A percentile compares a stretch with the other conserved stretches of the same genome.
Conservation (phyloP, 2,113 vertebrate genomes). For the Pangasianodon hypophthalmus region DNA sequence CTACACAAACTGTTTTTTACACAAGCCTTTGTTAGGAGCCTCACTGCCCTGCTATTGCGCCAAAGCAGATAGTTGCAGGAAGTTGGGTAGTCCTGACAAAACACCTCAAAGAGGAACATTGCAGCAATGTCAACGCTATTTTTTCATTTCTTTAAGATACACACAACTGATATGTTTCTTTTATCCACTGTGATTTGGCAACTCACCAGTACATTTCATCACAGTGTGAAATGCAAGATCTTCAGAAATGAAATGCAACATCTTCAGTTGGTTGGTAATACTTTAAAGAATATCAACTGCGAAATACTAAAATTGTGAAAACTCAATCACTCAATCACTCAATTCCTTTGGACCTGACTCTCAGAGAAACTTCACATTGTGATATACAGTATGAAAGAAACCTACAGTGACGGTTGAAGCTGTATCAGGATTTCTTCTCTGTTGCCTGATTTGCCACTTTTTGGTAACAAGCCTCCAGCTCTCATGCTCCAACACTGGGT, state of each 20-base stretch:
- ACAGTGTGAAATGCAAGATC: not conserved
- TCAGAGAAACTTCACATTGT: not conserved
- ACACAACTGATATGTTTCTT: not conserved
- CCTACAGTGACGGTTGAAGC: not conserved
- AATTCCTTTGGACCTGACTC: not conserved
- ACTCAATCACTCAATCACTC: not conserved
- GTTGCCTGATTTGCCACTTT: not conserved
- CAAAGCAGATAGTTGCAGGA: not conserved
- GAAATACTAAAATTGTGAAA: not conserved
- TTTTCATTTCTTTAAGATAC: not conserved
- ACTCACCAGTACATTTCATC: slow-evolving; percentile 5
- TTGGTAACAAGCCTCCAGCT: not conserved
- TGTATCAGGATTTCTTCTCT: not conserved
- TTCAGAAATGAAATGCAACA: slow-evolving; percentile 3
- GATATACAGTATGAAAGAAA: not conserved
- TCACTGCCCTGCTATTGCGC: not conserved
- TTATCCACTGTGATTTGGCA: not conserved
- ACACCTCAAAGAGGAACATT: slow-evolving; percentile 16
- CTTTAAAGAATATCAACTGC: not conserved
- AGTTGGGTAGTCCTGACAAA: slow-evolving; percentile 1
- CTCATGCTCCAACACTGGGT: not conserved
- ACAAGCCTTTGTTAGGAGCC: not conserved
- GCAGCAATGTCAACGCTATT: not conserved
- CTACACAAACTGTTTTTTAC: not conserved
- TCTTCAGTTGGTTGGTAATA: not conserved